These are phyloP conservation scores for Halisarca cf. caerulea DNA, from an alignment of 37 sponge, comb jelly and placozoan genomes.

Conservation along the genomic window DNA sequence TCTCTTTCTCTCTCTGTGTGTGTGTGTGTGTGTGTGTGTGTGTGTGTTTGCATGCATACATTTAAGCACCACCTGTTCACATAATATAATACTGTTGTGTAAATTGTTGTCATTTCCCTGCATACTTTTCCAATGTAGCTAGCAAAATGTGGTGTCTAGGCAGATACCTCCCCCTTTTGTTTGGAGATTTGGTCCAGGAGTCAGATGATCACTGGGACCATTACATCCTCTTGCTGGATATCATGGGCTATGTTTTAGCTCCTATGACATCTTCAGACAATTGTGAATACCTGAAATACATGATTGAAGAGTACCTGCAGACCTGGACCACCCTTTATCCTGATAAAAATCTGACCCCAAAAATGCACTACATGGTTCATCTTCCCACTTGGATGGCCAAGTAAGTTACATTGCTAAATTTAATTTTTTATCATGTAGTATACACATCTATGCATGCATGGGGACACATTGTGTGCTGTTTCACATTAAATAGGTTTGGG, in stretches of 20 bases:
- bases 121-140: slow-evolving; percentile 28
- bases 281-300: slow-evolving; percentile 3
- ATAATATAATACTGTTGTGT: too few relatives aligned
- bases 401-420: slow-evolving; percentile 8
- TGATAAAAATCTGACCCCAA: slow-evolving; percentile 38
- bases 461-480: background rate
- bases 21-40: too few relatives aligned
- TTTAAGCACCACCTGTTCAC: too few relatives aligned
- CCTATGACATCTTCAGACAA: slow-evolving; percentile 39
- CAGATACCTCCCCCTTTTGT: slow-evolving; percentile 51
- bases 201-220: slow-evolving; percentile 40
- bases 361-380: slow-evolving; percentile 65
- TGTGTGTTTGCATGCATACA: too few relatives aligned
- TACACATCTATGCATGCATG: background rate
- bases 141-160: slow-evolving; percentile 72
- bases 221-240: slow-evolving; percentile 52
- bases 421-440: too few relatives aligned
- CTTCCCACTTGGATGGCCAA: slow-evolving; percentile 37
- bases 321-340: slow-evolving; percentile 47
- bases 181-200: slow-evolving; percentile 53
- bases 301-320: slow-evolving; percentile 34
- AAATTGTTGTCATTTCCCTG: too few relatives aligned
- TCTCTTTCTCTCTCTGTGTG: too few relatives aligned
- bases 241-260: slow-evolving; percentile 62
- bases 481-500: slow-evolving; percentile 8